These are phyloP conservation scores for Lepidotrigona ventralis DNA, from an alignment of 1,140 invertebrate genomes.

Conservation along the genomic window DNA sequence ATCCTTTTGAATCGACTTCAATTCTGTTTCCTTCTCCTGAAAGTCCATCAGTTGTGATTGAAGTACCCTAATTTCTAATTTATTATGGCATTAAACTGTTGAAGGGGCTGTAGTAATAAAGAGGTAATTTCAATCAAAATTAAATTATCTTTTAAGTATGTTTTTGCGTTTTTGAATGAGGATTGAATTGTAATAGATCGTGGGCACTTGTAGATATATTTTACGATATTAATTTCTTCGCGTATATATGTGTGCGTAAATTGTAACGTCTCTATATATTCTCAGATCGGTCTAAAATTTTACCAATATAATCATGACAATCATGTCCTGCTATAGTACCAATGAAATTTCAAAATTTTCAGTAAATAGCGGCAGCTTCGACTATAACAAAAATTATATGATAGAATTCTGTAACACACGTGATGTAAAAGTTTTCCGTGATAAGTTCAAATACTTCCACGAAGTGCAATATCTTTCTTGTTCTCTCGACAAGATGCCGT, in stretches of 20 bases:
- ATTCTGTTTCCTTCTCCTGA: constrained; percentile 52
- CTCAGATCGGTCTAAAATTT: neutral
- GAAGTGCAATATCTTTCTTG: neutral
- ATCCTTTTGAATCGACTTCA: constrained; percentile 52
- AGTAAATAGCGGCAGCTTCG: too few relatives aligned
- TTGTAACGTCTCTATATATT: neutral
- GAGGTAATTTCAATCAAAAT: neutral
- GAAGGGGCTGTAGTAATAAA: neutral
- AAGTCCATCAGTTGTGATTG: neutral
- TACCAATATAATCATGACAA: neutral
- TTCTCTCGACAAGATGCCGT: neutral
- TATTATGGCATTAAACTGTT: neutral
- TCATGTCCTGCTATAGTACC: neutral
- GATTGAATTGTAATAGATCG: too few relatives aligned
- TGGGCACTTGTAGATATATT: too few relatives aligned
- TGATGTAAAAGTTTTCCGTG: neutral
- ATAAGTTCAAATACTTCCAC: too few relatives aligned
- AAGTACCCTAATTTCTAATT: neutral
- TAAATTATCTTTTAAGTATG: too few relatives aligned
- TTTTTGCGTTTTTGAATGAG: too few relatives aligned
- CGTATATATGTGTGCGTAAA: too few relatives aligned
- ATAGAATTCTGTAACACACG: neutral
- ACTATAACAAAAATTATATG: too few relatives aligned
- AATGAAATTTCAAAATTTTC: neutral
- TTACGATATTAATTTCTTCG: too few relatives aligned